Percentiles rank a stretch among this genome's conserved stretches.
These are phyloP conservation scores for Acanthosoma haemorrhoidale DNA, from an alignment of 2,888 invertebrate genomes.

Conservation along the genomic window DNA sequence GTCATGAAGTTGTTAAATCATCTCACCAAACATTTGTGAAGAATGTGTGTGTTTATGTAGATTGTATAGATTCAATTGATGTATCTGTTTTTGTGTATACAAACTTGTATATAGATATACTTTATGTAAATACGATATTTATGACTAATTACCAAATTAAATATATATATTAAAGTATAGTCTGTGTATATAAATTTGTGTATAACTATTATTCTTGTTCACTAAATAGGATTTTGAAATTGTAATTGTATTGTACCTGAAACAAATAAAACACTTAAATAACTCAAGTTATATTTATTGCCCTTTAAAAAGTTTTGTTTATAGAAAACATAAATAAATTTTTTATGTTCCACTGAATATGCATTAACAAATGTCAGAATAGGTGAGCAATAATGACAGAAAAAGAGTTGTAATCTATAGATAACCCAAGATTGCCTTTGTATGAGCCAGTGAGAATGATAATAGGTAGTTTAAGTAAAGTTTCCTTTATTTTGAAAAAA, in stretches of 20 bases:
- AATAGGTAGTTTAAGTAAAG: too few species aligned
- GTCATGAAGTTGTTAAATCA: not conserved
- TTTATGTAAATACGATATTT: not conserved
- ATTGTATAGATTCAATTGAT: not conserved
- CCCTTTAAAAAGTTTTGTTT: too few species aligned
- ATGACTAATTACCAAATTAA: not conserved
- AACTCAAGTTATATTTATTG: too few species aligned
- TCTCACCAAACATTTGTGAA: not conserved
- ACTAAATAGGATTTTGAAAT: not conserved
- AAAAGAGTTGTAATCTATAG: too few species aligned
- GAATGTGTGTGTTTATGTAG: too few species aligned
- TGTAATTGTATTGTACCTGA: slow-evolving; percentile 8
- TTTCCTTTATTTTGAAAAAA: too few species aligned
- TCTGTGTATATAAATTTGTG: not conserved
- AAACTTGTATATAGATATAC: not conserved
- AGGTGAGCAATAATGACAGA: too few species aligned
- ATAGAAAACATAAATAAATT: too few species aligned
- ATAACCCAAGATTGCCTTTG: too few species aligned
- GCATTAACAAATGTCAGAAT: too few species aligned
- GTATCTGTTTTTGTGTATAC: not conserved
- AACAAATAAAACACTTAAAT: not conserved
- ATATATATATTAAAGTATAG: not conserved
- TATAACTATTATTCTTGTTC: not conserved
- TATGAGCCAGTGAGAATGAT: too few species aligned
- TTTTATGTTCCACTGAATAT: too few species aligned